A percentile compares a stretch with the other conserved stretches of the same genome.
Evolutionary conservation across 2,888 invertebrate genomes (phyloP).

Genomic region (Amblyjoppa proteus): DNA sequence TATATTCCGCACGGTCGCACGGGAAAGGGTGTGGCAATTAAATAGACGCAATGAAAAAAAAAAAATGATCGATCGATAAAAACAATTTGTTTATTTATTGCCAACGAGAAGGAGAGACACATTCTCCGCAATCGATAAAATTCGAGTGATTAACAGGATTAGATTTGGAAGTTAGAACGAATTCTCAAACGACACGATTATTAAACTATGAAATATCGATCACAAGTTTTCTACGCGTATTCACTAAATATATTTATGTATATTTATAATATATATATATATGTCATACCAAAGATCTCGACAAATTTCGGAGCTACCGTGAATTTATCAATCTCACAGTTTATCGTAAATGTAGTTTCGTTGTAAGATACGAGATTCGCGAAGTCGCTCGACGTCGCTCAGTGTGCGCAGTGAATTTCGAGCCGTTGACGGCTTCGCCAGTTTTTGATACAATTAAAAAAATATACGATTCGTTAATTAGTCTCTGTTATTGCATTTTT

Average conservation of each 20-base stretch:
- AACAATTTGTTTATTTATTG: conserved; percentile 62
- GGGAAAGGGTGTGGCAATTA: too few relatives aligned
- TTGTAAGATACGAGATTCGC: conserved; percentile 4
- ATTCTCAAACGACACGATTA: conserved; percentile 10
- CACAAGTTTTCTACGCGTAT: conserved; percentile 34
- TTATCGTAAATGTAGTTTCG: conserved; percentile 2
- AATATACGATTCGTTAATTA: conserved; percentile 55
- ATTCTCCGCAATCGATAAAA: conserved; percentile 39
- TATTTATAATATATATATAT: neutral
- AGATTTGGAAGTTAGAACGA: neutral
- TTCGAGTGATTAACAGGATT: neutral
- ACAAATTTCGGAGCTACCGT: conserved; percentile 14
- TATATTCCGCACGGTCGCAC: too few relatives aligned
- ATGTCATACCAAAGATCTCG: neutral
- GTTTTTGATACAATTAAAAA: conserved; percentile 50
- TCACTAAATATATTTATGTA: conserved; percentile 9
- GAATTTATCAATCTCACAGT: neutral
- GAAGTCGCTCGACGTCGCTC: neutral
- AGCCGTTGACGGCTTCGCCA: conserved; percentile 1
- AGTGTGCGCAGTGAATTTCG: neutral
- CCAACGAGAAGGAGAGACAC: conserved; percentile 37
- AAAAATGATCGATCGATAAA: conserved; percentile 14
- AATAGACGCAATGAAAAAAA: neutral
- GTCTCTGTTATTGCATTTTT: conserved; percentile 19
- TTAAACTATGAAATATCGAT: conserved; percentile 21